A percentile compares a stretch with the other conserved stretches of the same genome.
phyloP scores from a whole-genome alignment of 1,140 invertebrate species.

The Berghia stephanieae region DNA sequence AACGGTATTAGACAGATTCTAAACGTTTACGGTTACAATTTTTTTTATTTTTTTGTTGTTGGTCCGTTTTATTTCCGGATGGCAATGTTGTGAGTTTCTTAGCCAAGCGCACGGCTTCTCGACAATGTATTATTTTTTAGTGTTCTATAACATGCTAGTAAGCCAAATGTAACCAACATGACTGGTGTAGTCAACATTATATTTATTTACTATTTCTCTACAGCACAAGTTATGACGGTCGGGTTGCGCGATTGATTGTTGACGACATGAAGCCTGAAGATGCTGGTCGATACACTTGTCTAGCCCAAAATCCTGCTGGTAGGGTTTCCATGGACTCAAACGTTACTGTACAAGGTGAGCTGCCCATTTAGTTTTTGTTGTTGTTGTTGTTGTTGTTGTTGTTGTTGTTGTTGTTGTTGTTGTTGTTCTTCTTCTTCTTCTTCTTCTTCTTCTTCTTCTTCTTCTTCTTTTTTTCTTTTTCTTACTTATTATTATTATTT shows the following conservation, averaged over 20 bases:
- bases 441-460: background rate
- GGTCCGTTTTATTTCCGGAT: no score
- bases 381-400: background rate
- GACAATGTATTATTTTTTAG: no score
- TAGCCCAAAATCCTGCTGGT: constrained; percentile 47
- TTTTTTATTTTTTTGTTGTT: no score
- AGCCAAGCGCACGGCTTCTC: no score
- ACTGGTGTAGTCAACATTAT: no score
- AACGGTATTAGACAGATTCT: no score
- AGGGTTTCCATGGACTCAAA: constrained; percentile 44
- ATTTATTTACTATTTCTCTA: background rate
- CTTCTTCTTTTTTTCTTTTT: background rate
- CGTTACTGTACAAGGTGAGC: constrained; percentile 51
- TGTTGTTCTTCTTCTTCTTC: background rate
- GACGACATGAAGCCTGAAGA: constrained; percentile 36
- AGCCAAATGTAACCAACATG: no score
- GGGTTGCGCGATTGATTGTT: constrained; percentile 46
- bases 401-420: background rate
- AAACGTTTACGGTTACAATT: no score
- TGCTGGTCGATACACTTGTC: constrained; percentile 48
- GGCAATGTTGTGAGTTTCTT: no score
- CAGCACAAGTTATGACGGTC: constrained; percentile 45
- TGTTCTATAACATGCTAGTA: no score
- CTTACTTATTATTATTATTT: no score
- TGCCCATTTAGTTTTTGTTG: background rate